A percentile compares a stretch with the other conserved stretches of the same genome.
Evolutionary conservation across 1,140 invertebrate genomes (phyloP).

Genomic region (Drosophila murphyi): DNA sequence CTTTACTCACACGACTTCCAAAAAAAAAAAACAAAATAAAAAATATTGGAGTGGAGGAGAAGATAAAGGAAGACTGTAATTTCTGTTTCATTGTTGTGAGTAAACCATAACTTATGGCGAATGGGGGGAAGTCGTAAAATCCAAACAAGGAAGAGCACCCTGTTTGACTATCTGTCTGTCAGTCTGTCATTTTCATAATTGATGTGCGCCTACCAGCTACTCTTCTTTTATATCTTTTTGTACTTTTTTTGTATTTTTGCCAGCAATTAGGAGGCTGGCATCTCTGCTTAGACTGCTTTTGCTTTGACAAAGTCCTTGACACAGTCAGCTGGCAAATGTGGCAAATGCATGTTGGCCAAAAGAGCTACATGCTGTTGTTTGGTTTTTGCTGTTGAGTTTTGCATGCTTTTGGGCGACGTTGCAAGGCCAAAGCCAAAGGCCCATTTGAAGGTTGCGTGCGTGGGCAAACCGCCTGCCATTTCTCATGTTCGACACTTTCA

Average conservation of each 20-base stretch:
- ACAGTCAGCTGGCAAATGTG: constrained; percentile 56
- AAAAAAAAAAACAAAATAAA: constrained; percentile 7
- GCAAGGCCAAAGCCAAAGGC: constrained; percentile 58
- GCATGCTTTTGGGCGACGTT: constrained; percentile 63
- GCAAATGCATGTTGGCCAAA: constrained; percentile 17
- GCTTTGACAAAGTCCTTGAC: constrained; percentile 57
- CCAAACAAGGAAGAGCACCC: constrained; percentile 40
- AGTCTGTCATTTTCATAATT: constrained; percentile 64
- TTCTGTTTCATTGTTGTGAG: constrained; percentile 55
- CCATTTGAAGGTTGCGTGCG: constrained; percentile 65
- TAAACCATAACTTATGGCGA: constrained; percentile 71
- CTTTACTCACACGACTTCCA: constrained; percentile 17
- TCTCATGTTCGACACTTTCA: constrained; percentile 77
- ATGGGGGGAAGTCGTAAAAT: constrained; percentile 62
- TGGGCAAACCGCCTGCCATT: constrained; percentile 15
- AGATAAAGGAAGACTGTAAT: constrained; percentile 10
- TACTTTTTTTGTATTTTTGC: constrained; percentile 14
- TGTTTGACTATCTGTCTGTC: constrained; percentile 11
- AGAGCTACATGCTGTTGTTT: constrained; percentile 7
- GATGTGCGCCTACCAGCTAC: constrained; percentile 51
- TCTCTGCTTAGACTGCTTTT: neutral
- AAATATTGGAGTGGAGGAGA: constrained; percentile 4
- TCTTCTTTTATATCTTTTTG: neutral
- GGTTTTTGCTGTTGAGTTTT: constrained; percentile 41
- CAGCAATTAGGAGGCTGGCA: constrained; percentile 14